These are phyloP conservation scores for Hololepta plana DNA, from an alignment of 2,888 invertebrate species.

Conservation along the genomic window DNA sequence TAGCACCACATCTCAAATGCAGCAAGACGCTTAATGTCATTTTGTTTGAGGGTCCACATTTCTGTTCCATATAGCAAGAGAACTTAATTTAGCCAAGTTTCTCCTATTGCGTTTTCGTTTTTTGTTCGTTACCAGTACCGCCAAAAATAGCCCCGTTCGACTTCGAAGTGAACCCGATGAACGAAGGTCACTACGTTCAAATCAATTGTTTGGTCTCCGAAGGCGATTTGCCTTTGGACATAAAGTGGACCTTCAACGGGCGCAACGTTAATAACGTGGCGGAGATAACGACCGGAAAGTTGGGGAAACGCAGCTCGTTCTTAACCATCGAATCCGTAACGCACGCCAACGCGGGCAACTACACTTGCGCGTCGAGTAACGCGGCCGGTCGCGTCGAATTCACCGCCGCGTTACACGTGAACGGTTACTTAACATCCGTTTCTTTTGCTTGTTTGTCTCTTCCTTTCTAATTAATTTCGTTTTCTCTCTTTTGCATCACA, in stretches of 20 bases:
- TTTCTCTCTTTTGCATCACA: constrained; percentile 4
- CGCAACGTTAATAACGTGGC: constrained; percentile 35
- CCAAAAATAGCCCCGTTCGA: constrained; percentile 41
- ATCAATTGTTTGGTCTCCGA: constrained; percentile 49
- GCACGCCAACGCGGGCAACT: constrained; percentile 45
- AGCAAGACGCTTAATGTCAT: neutral
- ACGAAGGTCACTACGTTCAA: constrained; percentile 48
- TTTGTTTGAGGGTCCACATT: constrained; percentile 11
- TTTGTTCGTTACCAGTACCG: constrained; percentile 38
- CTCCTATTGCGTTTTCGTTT: neutral
- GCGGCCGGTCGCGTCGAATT: constrained; percentile 41
- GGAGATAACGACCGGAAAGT: constrained; percentile 34
- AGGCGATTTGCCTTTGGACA: constrained; percentile 55
- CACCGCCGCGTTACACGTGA: constrained; percentile 43
- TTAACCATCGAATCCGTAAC: constrained; percentile 49
- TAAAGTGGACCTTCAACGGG: constrained; percentile 57
- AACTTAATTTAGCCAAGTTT: constrained; percentile 16
- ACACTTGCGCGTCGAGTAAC: constrained; percentile 46
- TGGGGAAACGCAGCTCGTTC: constrained; percentile 41
- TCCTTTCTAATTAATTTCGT: constrained; percentile 6
- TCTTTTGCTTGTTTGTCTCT: constrained; percentile 7
- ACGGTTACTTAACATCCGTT: constrained; percentile 43
- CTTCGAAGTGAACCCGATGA: constrained; percentile 35
- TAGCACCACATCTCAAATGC: too few species aligned
- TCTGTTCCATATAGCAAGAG: constrained; percentile 50